phyloP scores from a whole-genome alignment of 92 coral and sea anemone species.

The Phenganax subtilis region DNA sequence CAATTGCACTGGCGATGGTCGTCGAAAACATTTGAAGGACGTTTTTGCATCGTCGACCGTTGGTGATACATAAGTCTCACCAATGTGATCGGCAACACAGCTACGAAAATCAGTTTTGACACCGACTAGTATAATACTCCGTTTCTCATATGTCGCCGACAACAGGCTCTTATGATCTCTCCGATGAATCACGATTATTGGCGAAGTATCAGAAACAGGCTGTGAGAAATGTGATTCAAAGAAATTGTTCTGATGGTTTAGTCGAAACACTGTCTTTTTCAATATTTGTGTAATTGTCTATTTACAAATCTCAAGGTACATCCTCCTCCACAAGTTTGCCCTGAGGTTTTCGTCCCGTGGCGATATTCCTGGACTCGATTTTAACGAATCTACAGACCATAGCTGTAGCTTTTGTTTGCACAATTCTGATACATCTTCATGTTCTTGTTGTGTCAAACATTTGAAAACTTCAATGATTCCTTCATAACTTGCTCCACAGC shows the following conservation, averaged over 20 bases:
- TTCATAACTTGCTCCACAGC: slow-evolving; percentile 16
- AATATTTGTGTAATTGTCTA: background rate
- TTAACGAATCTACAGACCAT: background rate
- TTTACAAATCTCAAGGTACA: slow-evolving; percentile 9
- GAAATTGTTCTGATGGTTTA: background rate
- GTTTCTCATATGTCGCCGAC: no score
- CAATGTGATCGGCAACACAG: no score
- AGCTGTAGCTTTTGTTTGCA: slow-evolving; percentile 11
- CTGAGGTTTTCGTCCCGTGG: background rate
- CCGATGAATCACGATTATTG: no score
- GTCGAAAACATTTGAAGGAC: no score
- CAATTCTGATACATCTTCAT: slow-evolving; percentile 6
- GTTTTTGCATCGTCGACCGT: no score
- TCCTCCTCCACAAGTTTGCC: slow-evolving; percentile 20
- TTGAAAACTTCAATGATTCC: background rate
- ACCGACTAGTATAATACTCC: no score
- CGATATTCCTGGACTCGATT: background rate
- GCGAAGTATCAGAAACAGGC: no score
- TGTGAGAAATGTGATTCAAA: no score
- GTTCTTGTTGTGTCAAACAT: background rate
- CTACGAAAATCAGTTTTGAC: no score
- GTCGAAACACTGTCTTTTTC: background rate
- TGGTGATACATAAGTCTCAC: no score
- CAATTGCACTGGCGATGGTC: no score
- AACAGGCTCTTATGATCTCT: no score